Percentiles rank a stretch among this genome's conserved stretches.
Conservation (phyloP, 2,888 invertebrate species). For the Nudaria mundana region DNA sequence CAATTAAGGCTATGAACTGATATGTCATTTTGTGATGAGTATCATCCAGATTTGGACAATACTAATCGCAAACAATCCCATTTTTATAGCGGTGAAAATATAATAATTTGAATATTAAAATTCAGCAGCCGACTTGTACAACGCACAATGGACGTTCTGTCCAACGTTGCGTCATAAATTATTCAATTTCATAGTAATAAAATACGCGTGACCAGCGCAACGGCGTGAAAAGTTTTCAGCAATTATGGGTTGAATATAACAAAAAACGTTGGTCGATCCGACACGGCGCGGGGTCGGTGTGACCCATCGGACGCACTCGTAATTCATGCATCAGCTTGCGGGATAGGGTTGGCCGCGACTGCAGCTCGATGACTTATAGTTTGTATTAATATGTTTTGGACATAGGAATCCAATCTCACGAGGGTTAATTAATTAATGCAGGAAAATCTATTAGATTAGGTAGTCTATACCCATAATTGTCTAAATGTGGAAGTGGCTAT, state of each 20-base stretch:
- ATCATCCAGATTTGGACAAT: conserved; percentile 40
- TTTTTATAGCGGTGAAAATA: conserved; percentile 45
- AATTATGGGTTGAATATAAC: conserved; percentile 78
- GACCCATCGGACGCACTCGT: conserved; percentile 53
- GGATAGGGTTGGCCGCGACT: conserved; percentile 68
- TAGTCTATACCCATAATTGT: conserved; percentile 16
- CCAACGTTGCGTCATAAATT: conserved; percentile 73
- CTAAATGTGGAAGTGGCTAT: too few relatives aligned
- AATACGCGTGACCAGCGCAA: conserved; percentile 77
- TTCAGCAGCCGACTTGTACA: conserved; percentile 63
- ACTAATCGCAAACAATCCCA: conserved; percentile 56
- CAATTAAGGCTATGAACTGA: conserved; percentile 75
- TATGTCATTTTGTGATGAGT: conserved; percentile 75
- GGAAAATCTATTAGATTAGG: conserved; percentile 28
- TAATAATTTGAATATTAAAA: conserved; percentile 76
- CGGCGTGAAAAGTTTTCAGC: conserved; percentile 80
- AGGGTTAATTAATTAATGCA: conserved; percentile 64
- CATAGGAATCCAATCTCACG: conserved; percentile 64
- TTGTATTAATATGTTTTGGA: conserved; percentile 69
- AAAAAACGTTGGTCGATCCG: conserved; percentile 67
- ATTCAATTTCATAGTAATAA: conserved; percentile 82
- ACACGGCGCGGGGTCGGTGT: conserved; percentile 47
- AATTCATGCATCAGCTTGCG: conserved; percentile 76
- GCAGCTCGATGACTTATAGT: conserved; percentile 72
- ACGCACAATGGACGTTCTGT: conserved; percentile 66